Evolutionary conservation across 2,888 invertebrate species (phyloP), one percentile per base, ranked within the genome.

Genomic region (Drymonia ruficornis): DNA sequence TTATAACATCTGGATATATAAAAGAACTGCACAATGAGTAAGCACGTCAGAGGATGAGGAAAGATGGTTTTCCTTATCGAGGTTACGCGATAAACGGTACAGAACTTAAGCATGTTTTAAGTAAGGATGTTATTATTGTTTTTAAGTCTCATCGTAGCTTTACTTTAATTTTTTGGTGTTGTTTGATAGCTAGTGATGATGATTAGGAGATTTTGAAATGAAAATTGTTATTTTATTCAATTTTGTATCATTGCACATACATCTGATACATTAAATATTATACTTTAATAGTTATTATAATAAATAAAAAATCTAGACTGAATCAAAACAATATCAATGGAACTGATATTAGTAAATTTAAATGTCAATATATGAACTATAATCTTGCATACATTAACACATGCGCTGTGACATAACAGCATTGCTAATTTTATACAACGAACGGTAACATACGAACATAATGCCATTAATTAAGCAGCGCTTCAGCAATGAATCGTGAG

Each of bases 381-480:
- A n/a, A 3, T 3, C 13, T 7, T n/a, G 13, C 36, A 36, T 36
- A 16, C 16, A 40, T 40, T 16, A 40, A 11, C 40, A 40, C 11
- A 16, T 40, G 7, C n/a, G n/a, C 19, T 4, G n/a, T 43, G 19
- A 43, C 12, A 19, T 43, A 55, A 55, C 48, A 55, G 4, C 19
- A 48, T 23, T 47, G 40, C 36, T 48, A 56, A 18, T 38, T 11
- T 1, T 28, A 31, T n/a, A 53, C n/a, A 56, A 53, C 53, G 44
- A 54, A 43, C 49, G 52, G 50, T 44, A 52, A 57, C 52, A 53
- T 28, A 51, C 45, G 45, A 50, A 57, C 52, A 64, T 63, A 63
- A 53, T 59, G 58, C 8, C 46, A 55, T 66, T 65, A 67, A 71
- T 71, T 67, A 69, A 63, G 47, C 55, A 64, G 42, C 57, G 50